Percentiles rank a stretch among this genome's conserved stretches.
Evolutionary conservation across 2,888 invertebrate species (phyloP).

Genomic region (Hemicrepidius hirtus): DNA sequence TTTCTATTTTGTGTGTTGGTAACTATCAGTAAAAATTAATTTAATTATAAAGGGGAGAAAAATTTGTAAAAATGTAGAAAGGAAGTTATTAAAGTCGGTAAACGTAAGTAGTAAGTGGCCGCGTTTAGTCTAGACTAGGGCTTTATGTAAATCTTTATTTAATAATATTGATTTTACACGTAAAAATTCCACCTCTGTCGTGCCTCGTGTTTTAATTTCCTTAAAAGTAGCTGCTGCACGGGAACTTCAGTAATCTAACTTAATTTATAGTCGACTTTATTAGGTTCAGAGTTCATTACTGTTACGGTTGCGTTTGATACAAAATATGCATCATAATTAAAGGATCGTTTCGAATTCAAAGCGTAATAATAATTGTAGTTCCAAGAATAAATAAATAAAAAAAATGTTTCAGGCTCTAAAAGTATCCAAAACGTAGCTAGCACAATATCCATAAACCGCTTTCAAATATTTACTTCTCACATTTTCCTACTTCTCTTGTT

Average conservation of each 20-base stretch:
- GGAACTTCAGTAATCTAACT: conserved; percentile 51
- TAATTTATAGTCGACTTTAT: conserved; percentile 52
- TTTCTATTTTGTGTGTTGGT: too few species aligned
- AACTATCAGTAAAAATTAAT: too few species aligned
- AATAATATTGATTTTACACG: conserved; percentile 49
- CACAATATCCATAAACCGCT: conserved; percentile 57
- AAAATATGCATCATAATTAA: conserved; percentile 49
- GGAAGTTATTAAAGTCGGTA: too few species aligned
- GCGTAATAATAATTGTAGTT: not conserved
- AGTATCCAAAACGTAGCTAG: conserved; percentile 34
- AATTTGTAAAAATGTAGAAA: too few species aligned
- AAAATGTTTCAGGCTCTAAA: conserved; percentile 3
- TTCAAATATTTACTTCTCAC: conserved; percentile 58
- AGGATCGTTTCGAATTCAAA: conserved; percentile 22
- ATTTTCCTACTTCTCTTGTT: conserved; percentile 62
- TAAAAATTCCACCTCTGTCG: conserved; percentile 50
- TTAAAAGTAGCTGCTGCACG: conserved; percentile 50
- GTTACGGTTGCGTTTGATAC: conserved; percentile 47
- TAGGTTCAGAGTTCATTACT: conserved; percentile 49
- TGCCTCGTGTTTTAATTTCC: conserved; percentile 53
- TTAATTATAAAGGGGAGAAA: too few species aligned
- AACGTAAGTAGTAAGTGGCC: conserved; percentile 7
- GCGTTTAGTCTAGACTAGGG: conserved; percentile 28
- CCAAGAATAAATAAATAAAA: not conserved
- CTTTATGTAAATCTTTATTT: conserved; percentile 44